Evolutionary conservation across 30 jellyfish, hydroid and myxozoan genomes (phyloP), one percentile per base, ranked within the genome.

Genomic region (Aurelia aurita): DNA sequence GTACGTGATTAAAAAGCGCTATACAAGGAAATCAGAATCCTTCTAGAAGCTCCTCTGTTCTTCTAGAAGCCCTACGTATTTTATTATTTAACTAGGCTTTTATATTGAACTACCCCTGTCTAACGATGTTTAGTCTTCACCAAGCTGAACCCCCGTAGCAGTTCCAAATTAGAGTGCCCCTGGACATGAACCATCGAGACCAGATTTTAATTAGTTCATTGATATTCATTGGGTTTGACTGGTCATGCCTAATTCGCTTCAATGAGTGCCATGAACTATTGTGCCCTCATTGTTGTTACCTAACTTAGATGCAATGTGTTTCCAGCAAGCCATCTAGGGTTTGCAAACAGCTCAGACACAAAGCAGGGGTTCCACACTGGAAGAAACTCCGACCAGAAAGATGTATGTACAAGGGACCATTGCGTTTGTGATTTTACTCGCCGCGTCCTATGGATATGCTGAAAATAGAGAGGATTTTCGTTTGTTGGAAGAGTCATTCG

Each of bases 401-500:
- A 55, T 55, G 67, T 55, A 25, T 28, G 26, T 11, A 31, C 85
- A 19, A 47, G 44, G 27, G 20, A 7, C 54, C 62, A 29, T 69
- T 32, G 76, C 60, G 51, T 26, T 43, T n/a, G 10, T 35, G 64
- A 28, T 45, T 51, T 44, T 46, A 10, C 22, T 78, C 23, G 62
- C 68, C 47, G 58, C 51, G 19, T 45, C 65, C 32, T 22, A 9
- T 65, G 26, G 64, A 20, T 32, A 45, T 64, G 90, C 90, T 22
- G 80, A 57, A 27, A 62, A 69, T 29, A 53, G 16, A 4, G 83
- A 45, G 16, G 90, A 80, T 47, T 66, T 39, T 29, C 62, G 47
- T 1, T 13, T 80, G 74, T 53, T 80, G 28, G 83, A 80, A 49
- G 90, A 80, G 55, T 64, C 90, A 1, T 80, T 80, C 27, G 83